A percentile compares a stretch with the other conserved stretches of the same genome.
Conservation (phyloP, 2,797 vertebrate species). For the Phaenicophaeus curvirostris region DNA sequence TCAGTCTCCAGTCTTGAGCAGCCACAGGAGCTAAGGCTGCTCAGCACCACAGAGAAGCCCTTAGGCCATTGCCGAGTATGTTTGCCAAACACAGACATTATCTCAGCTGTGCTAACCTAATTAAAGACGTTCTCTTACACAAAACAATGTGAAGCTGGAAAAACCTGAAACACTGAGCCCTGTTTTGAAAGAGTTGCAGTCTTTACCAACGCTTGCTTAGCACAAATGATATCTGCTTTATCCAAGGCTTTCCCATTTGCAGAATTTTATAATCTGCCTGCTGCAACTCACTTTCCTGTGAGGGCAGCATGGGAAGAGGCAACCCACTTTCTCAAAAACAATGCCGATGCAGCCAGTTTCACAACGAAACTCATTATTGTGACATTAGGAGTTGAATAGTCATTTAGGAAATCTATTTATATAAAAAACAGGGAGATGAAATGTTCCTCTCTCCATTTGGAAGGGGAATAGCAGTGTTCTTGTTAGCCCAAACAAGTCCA, state of each 20-base stretch:
- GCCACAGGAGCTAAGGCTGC: background rate
- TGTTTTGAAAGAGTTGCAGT: constrained; percentile 39
- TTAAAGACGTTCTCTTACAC: constrained; percentile 62
- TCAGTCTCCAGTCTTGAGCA: background rate
- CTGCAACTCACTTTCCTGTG: background rate
- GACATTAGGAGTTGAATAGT: background rate
- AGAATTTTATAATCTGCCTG: background rate
- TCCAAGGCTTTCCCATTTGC: background rate
- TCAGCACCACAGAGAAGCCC: constrained; percentile 27
- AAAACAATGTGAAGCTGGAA: constrained; percentile 54
- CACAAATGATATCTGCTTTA: background rate
- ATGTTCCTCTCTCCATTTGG: background rate
- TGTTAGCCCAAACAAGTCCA: background rate
- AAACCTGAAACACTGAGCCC: constrained; percentile 45
- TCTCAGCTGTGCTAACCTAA: constrained; percentile 59
- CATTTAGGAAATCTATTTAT: background rate
- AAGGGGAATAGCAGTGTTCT: background rate
- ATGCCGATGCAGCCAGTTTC: background rate
- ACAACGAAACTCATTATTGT: background rate
- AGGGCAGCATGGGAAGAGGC: background rate
- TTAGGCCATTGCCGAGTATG: constrained; percentile 19
- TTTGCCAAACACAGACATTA: constrained; percentile 59
- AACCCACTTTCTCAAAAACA: background rate
- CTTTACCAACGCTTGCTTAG: background rate
- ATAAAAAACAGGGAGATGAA: background rate